Evolutionary conservation across 2,113 vertebrate genomes (phyloP).

Genomic region (Percina caprodes): DNA sequence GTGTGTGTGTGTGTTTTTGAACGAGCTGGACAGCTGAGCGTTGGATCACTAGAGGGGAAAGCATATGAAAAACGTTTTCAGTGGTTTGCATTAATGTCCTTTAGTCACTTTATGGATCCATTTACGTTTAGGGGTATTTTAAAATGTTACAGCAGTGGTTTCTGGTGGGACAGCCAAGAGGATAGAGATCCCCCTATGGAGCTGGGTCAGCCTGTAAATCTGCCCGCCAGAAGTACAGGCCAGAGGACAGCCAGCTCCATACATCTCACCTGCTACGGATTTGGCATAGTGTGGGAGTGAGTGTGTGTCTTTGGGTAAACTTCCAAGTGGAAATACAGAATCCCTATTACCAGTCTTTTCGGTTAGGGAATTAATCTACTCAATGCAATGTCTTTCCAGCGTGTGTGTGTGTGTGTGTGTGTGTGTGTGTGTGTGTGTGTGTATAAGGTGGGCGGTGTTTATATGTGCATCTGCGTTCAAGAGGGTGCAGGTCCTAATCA

Average conservation of each 20-base stretch:
- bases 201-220: constrained; percentile 29
- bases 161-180: constrained; percentile 3
- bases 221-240: not conserved
- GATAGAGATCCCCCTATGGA: constrained; percentile 11
- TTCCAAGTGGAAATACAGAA: not conserved
- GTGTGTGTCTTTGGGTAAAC: not conserved
- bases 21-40: not conserved
- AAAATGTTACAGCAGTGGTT: not conserved
- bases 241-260: constrained; percentile 8
- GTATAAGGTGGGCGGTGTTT: not conserved
- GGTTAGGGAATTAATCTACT: not conserved
- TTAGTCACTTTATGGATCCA: not conserved
- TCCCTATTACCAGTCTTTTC: not conserved
- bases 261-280: not conserved
- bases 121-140: not conserved
- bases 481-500: constrained; percentile 30
- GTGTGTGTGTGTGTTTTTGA: not conserved
- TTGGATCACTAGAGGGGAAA: not conserved
- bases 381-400: constrained; percentile 5
- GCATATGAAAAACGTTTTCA: not conserved
- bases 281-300: not conserved
- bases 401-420: not conserved
- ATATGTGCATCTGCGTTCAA: not conserved
- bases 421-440: not conserved
- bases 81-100: not conserved